Evolutionary conservation across 2,113 vertebrate species (phyloP).

Genomic region (Rhabdornis inornatus): DNA sequence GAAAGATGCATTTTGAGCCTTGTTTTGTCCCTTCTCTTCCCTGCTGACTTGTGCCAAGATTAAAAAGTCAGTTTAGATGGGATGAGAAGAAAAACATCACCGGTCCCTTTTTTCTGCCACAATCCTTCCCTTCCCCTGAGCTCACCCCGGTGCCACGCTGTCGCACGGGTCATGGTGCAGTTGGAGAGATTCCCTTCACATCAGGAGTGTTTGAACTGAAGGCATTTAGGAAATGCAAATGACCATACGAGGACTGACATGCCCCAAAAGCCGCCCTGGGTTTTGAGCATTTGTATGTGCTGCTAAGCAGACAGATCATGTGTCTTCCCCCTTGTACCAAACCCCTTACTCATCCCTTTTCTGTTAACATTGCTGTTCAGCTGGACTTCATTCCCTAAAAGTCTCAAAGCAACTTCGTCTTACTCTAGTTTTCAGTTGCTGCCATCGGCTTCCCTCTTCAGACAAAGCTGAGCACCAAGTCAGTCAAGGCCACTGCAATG

Average conservation of each 20-base stretch:
- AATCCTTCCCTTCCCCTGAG: neutral
- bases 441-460: neutral
- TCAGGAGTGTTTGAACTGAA: neutral
- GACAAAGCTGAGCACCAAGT: neutral
- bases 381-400: neutral
- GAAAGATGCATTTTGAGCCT: neutral
- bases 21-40: neutral
- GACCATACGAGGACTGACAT: fast-evolving
- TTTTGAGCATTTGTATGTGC: neutral
- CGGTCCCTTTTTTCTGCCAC: neutral
- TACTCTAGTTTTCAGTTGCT: neutral
- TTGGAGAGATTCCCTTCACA: neutral
- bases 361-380: neutral
- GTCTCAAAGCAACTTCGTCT: neutral
- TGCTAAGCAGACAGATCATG: neutral
- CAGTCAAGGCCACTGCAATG: neutral
- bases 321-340: neutral
- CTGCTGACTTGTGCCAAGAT: neutral
- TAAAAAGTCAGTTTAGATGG: neutral
- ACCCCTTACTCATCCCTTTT: neutral
- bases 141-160: fast-evolving
- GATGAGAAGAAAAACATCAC: neutral
- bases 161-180: fast-evolving
- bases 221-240: neutral
- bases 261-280: neutral